Conservation (phyloP, 64 coral and sea anemone species). For the Actinia tenebrosa region DNA sequence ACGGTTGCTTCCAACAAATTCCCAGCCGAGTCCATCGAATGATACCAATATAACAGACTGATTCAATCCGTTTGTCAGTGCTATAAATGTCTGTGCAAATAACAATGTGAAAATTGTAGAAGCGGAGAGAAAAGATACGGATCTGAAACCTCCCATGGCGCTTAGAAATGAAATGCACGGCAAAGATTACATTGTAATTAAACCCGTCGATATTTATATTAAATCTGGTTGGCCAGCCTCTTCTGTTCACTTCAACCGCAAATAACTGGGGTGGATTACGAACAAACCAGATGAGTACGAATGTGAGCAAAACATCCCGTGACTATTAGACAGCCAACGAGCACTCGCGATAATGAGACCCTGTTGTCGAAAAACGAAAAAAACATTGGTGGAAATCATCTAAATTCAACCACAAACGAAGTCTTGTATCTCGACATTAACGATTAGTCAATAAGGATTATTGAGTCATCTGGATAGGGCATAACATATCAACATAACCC, state of each 20-base stretch:
- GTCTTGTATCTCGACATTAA: not conserved
- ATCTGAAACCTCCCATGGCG: not conserved
- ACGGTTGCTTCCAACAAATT: conserved; percentile 7
- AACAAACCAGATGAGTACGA: not conserved
- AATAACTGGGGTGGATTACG: not conserved
- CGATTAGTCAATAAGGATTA: not conserved
- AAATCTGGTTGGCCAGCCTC: not conserved
- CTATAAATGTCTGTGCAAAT: not conserved
- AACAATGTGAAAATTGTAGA: not conserved
- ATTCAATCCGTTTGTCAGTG: not conserved
- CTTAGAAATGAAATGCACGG: not conserved
- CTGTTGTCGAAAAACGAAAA: not conserved
- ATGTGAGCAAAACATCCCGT: not conserved
- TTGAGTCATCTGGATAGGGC: not conserved
- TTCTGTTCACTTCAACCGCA: not conserved
- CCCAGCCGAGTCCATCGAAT: conserved; percentile 53
- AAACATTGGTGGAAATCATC: not conserved
- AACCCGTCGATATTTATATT: not conserved
- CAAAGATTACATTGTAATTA: not conserved
- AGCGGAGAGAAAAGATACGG: not conserved
- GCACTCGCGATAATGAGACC: not conserved
- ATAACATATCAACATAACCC: not conserved
- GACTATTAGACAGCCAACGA: not conserved
- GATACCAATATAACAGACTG: conserved; percentile 48
- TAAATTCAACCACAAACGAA: not conserved